These are phyloP conservation scores for Limnephilus marmoratus DNA, from an alignment of 2,888 invertebrate species.

Conservation along the genomic window DNA sequence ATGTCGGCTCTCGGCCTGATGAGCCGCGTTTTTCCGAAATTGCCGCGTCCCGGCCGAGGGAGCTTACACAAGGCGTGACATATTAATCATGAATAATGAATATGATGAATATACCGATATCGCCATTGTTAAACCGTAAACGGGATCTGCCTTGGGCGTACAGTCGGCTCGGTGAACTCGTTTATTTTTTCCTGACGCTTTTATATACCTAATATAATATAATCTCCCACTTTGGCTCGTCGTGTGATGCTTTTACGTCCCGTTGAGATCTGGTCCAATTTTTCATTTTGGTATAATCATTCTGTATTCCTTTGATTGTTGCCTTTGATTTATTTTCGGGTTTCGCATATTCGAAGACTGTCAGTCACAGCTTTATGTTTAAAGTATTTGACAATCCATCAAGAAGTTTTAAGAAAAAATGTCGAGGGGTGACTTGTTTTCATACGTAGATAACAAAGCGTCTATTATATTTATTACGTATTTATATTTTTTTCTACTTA, in stretches of 20 bases:
- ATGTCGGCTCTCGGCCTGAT: not conserved
- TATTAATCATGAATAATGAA: slow-evolving; percentile 53
- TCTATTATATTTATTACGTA: not conserved
- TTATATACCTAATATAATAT: not conserved
- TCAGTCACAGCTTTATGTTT: not conserved
- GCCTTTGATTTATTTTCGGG: not conserved
- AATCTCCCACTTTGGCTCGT: not conserved
- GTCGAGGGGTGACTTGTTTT: not conserved
- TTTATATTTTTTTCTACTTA: not conserved
- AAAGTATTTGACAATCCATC: not conserved
- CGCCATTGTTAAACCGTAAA: slow-evolving; percentile 44
- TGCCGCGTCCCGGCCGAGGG: not conserved
- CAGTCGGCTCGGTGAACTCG: slow-evolving; percentile 39
- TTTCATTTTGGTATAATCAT: not conserved
- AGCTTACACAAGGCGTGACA: slow-evolving; percentile 42
- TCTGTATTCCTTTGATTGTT: not conserved
- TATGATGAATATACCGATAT: slow-evolving; percentile 53
- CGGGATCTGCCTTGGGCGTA: slow-evolving; percentile 18
- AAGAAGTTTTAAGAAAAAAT: not conserved
- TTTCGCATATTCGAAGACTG: not conserved
- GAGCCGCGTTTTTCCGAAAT: slow-evolving; percentile 21
- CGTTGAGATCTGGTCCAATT: not conserved
- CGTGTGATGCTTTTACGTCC: not conserved
- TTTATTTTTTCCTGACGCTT: slow-evolving; percentile 17
- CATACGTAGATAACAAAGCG: not conserved